Conservation (phyloP, 2,888 invertebrate genomes). For the Nymphalis c-album region DNA sequence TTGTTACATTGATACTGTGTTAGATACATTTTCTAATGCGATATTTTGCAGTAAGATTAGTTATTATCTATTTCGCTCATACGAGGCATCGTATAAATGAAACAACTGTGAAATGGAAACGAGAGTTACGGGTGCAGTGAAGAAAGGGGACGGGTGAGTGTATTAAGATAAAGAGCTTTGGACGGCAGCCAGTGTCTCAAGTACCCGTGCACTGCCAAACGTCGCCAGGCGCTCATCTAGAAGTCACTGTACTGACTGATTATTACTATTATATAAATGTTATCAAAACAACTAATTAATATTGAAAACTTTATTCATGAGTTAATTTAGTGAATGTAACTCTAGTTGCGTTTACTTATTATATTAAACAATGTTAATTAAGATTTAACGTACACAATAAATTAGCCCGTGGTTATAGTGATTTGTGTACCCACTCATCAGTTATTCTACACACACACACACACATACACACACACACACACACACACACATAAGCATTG, state of each 20-base stretch:
- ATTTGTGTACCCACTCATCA: too few species aligned
- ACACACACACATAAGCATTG: too few species aligned
- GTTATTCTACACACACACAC: too few species aligned
- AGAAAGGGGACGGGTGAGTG: constrained; percentile 67
- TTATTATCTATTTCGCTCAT: constrained; percentile 55
- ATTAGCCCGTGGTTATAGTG: too few species aligned
- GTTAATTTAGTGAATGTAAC: too few species aligned
- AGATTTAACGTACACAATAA: too few species aligned
- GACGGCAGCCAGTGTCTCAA: constrained; percentile 75
- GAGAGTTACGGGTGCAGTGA: constrained; percentile 66
- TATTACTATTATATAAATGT: neutral
- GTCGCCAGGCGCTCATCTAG: constrained; percentile 44
- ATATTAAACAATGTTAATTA: too few species aligned
- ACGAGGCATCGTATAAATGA: constrained; percentile 52
- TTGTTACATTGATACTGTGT: neutral
- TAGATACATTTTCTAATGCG: neutral
- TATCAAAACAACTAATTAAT: neutral
- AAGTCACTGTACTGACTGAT: constrained; percentile 9
- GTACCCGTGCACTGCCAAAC: constrained; percentile 69
- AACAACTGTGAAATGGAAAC: constrained; percentile 66
- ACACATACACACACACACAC: too few species aligned
- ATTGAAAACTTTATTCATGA: neutral
- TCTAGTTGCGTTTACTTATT: too few species aligned
- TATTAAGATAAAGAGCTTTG: constrained; percentile 77
- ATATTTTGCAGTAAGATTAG: constrained; percentile 12